A percentile compares a stretch with the other conserved stretches of the same genome.
These are phyloP conservation scores for Tautogolabrus adspersus DNA, from an alignment of 2,113 vertebrate species.

Conservation along the genomic window DNA sequence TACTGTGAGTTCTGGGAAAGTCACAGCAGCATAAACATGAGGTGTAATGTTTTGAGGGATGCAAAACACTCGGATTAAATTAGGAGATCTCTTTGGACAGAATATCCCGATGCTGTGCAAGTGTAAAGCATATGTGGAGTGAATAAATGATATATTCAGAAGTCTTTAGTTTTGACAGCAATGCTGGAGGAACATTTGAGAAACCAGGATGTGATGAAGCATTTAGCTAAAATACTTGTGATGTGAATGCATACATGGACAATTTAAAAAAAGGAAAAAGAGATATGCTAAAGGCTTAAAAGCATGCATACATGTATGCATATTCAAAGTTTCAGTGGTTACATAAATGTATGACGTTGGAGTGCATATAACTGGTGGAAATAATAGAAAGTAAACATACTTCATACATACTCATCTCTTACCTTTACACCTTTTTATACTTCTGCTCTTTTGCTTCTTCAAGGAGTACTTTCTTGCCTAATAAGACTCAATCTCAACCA, in stretches of 20 bases:
- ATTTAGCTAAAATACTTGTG: neutral
- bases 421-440: too few species aligned
- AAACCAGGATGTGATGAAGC: slow-evolving; percentile 11
- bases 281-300: neutral
- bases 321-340: too few species aligned
- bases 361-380: too few species aligned
- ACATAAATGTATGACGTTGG: too few species aligned
- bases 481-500: too few species aligned
- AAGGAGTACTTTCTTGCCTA: too few species aligned
- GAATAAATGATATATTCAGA: slow-evolving; percentile 21
- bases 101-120: neutral
- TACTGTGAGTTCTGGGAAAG: slow-evolving; percentile 49
- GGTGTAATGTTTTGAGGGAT: slow-evolving; percentile 23
- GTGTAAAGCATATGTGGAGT: slow-evolving; percentile 29
- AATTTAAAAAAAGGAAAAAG: neutral
- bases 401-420: too few species aligned
- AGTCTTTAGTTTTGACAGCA: slow-evolving; percentile 3
- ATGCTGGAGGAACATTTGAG: neutral
- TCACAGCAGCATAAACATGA: slow-evolving; percentile 35
- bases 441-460: too few species aligned
- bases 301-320: neutral
- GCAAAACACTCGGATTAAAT: slow-evolving; percentile 22
- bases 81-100: slow-evolving; percentile 12
- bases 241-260: too few species aligned
- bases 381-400: too few species aligned